A percentile compares a stretch with the other conserved stretches of the same genome.
phyloP scores from a whole-genome alignment of 1,140 invertebrate genomes.

The Platyscapa corneri region DNA sequence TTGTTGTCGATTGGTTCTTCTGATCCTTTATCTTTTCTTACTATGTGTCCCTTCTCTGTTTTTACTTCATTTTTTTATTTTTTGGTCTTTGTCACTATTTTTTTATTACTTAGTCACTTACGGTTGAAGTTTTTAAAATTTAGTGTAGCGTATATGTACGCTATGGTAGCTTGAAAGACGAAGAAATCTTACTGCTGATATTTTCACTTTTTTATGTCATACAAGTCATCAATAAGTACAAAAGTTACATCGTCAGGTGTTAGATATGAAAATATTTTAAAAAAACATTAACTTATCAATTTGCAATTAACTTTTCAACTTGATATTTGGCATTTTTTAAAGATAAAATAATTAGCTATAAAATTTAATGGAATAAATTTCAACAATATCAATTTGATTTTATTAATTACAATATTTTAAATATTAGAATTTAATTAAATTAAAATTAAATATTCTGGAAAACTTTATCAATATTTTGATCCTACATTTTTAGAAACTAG shows the following conservation, averaged over 20 bases:
- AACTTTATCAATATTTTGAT: no score
- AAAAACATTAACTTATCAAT: background rate
- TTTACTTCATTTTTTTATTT: background rate
- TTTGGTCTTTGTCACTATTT: background rate
- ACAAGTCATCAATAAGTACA: conserved; percentile 36
- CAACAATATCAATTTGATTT: no score
- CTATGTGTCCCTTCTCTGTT: background rate
- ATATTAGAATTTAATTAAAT: no score
- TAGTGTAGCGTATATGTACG: background rate
- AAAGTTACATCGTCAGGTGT: background rate
- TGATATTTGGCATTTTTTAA: no score
- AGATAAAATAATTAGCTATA: no score
- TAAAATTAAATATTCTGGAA: no score
- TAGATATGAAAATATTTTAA: background rate
- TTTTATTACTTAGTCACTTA: background rate
- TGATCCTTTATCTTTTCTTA: conserved; percentile 18
- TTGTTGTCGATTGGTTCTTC: conserved; percentile 59
- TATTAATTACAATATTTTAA: no score
- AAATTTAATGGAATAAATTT: no score
- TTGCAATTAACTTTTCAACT: no score
- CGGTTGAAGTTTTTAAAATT: background rate
- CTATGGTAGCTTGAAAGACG: background rate
- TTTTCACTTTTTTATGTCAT: background rate
- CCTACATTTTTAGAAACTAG: no score
- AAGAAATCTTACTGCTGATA: conserved; percentile 17